These are phyloP conservation scores for Gephyroberyx darwinii DNA, from an alignment of 2,797 vertebrate genomes.

Conservation along the genomic window DNA sequence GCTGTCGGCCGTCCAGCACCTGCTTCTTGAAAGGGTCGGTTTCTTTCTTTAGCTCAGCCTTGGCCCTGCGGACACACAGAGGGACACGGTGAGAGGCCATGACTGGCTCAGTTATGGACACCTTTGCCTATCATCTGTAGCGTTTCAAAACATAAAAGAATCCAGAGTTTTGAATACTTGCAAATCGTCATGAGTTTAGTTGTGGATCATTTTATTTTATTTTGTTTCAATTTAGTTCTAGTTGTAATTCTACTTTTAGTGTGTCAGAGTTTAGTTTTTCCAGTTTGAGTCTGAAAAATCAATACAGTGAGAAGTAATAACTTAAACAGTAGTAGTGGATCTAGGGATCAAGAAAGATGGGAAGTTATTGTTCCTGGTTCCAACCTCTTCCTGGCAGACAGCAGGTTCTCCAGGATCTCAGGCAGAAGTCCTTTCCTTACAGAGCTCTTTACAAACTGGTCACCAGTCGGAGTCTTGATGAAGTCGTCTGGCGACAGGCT, in stretches of 20 bases:
- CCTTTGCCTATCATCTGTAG: no score
- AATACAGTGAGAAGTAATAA: no score
- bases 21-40: slow-evolving; percentile 91
- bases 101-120: not conserved
- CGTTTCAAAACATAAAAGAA: no score
- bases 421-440: slow-evolving; percentile 91
- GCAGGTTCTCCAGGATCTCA: slow-evolving; percentile 92
- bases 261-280: no score
- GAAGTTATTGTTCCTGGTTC: not conserved
- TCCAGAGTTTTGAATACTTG: no score
- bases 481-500: slow-evolving; percentile 88
- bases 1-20: slow-evolving; percentile 91
- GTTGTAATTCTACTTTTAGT: no score
- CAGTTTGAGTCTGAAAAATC: no score
- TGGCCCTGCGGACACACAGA: slow-evolving; percentile 81
- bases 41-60: slow-evolving; percentile 89
- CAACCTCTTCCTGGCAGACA: slow-evolving; percentile 90
- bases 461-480: slow-evolving; percentile 91
- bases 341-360: no score
- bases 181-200: no score
- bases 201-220: no score
- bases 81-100: not conserved
- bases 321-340: no score
- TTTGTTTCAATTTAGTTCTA: no score
- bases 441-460: slow-evolving; percentile 88